Base-by-base conservation (phyloP, 2,797 vertebrate species). In the Trachurus trachurus region DNA sequence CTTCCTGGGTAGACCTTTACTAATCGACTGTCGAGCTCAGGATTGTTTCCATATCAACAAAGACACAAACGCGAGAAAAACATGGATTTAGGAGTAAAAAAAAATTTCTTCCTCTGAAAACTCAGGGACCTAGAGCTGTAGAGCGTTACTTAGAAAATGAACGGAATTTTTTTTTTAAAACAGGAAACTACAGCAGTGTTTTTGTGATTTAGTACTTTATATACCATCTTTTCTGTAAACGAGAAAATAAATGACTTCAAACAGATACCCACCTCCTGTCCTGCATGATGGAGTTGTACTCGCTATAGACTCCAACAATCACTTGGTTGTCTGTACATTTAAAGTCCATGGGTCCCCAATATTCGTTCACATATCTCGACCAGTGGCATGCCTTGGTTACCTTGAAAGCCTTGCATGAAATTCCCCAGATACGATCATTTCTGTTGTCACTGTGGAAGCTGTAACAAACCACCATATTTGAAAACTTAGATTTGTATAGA, bases 191-290 rank as follows among this genome's bases (percentile, higher is more conserved):
- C 6, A 34, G 3, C 1, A 34, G 34, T 34, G 34, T 34, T 11
- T 22, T 12, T n/a, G 19, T 47, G 17, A 19, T 47, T 47, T 47
- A 17, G 1, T 8, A 19, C 5, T 47, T 9, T 16, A 47, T 19
- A 0, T 44, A 15, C 3, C 13, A 13, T 19, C n/a, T 21, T 52
- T 22, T 11, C 11, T 22, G 15, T 45, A 16, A 45, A 16, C 7
- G 5, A 7, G 12, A 44, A 44, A 45, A 45, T 16, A 47, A n/a
- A n/a, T n/a, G 17, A 50, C 17, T 9, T n/a, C 11, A 50, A 53
- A 22, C 17, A 22, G 1, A 22, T 53, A 42, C 59, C 57, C n/a
- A 75, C 81, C 0, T 26, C 12, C 71, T 67, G 50, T 83, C 81
- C 3, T 34, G 0, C 2, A 44, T 2, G 2, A 6, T 0, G 3